phyloP scores from a whole-genome alignment of 1,140 invertebrate species.

The Diorhabda sublineata region DNA sequence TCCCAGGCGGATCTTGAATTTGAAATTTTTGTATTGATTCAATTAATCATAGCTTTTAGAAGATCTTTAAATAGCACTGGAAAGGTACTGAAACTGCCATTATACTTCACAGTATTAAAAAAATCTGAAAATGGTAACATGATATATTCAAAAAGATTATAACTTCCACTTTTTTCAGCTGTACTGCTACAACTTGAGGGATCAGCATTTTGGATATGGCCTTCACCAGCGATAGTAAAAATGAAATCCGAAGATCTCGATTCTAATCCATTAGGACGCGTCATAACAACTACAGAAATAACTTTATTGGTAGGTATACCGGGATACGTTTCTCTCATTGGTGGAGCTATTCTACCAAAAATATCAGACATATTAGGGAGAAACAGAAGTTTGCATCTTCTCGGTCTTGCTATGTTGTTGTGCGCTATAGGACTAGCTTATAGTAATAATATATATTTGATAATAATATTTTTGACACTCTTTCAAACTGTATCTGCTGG shows the following conservation, averaged over 20 bases:
- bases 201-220: conserved; percentile 50
- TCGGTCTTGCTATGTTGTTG: conserved; percentile 44
- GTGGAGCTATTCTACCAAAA: conserved; percentile 35
- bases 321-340: conserved; percentile 65
- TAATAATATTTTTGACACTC: conserved; percentile 46
- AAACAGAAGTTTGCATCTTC: conserved; percentile 46
- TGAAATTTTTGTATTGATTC: no score
- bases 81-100: no score
- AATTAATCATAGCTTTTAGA: no score
- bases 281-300: conserved; percentile 50
- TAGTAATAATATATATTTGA: conserved; percentile 39
- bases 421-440: conserved; percentile 46
- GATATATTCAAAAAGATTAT: no score
- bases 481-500: conserved; percentile 48
- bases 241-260: conserved; percentile 39
- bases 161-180: no score
- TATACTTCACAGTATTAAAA: no score
- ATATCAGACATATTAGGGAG: conserved; percentile 36
- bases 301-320: conserved; percentile 81
- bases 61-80: no score
- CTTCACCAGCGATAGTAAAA: conserved; percentile 62
- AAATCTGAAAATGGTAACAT: no score
- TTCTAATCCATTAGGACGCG: conserved; percentile 38
- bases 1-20: no score
- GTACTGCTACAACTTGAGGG: no score